Evolutionary conservation across 2,113 vertebrate species (phyloP).

Genomic region (Motacilla alba): DNA sequence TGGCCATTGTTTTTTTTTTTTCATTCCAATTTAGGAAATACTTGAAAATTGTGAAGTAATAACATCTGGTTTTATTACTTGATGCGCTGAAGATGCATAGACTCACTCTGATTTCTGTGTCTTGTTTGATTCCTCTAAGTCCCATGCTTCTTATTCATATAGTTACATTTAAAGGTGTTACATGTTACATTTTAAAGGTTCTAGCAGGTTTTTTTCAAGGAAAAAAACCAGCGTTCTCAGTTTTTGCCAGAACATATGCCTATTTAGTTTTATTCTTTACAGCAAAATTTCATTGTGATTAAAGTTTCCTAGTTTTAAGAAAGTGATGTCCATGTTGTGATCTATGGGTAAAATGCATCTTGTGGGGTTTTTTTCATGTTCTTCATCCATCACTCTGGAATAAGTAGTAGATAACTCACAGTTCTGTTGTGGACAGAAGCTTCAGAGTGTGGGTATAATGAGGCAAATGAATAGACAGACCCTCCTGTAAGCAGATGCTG

Average conservation of each 20-base stretch:
- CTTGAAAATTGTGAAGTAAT: background rate
- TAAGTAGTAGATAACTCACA: background rate
- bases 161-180: background rate
- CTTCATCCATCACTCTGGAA: background rate
- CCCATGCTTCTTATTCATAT: background rate
- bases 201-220: background rate
- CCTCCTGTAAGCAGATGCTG: background rate
- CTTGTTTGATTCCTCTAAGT: background rate
- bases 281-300: background rate
- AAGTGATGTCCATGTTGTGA: background rate
- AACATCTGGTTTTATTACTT: slow-evolving; percentile 26
- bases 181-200: background rate
- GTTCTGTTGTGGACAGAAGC: background rate
- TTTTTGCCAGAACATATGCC: background rate
- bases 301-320: background rate
- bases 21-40: slow-evolving; percentile 14
- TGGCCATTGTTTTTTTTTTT: slow-evolving; percentile 35
- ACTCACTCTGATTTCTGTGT: background rate
- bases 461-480: background rate
- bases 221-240: background rate
- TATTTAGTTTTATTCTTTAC: background rate
- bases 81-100: background rate
- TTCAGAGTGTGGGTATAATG: background rate
- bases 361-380: background rate
- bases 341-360: background rate